These are phyloP conservation scores for Dolomedes plantarius DNA, from an alignment of 2,888 invertebrate species.

Conservation along the genomic window DNA sequence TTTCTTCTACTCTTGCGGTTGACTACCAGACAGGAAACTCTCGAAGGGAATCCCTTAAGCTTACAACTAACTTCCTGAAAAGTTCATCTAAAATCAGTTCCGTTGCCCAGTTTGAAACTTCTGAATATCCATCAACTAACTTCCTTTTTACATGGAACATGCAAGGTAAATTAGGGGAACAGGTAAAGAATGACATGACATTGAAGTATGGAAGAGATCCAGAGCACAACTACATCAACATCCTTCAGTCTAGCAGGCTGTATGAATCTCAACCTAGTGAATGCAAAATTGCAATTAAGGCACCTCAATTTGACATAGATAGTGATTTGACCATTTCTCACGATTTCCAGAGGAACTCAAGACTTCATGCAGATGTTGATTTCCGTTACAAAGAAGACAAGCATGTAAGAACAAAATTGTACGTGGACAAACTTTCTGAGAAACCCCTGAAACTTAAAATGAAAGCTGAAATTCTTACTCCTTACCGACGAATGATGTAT, in stretches of 20 bases:
- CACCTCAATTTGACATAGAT: constrained; percentile 42
- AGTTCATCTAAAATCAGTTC: constrained; percentile 57
- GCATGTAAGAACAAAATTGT: constrained; percentile 32
- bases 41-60: constrained; percentile 22
- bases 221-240: constrained; percentile 12
- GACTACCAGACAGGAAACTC: constrained; percentile 32
- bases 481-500: constrained; percentile 27
- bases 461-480: constrained; percentile 40
- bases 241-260: constrained; percentile 21
- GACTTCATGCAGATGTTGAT: constrained; percentile 37
- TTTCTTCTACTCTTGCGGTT: constrained; percentile 30
- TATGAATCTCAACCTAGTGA: neutral
- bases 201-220: constrained; percentile 47
- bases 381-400: constrained; percentile 51
- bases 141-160: constrained; percentile 57
- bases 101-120: constrained; percentile 45
- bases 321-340: constrained; percentile 36
- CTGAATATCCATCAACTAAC: constrained; percentile 53
- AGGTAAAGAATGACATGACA: constrained; percentile 65
- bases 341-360: constrained; percentile 6
- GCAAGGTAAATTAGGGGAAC: constrained; percentile 45
- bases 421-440: constrained; percentile 32
- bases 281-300: constrained; percentile 28
- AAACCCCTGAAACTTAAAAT: constrained; percentile 53
- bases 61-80: constrained; percentile 36